Percentiles rank a stretch among this genome's conserved stretches.
Conservation (phyloP, 1,140 invertebrate species). For the Brachionus angularis region DNA sequence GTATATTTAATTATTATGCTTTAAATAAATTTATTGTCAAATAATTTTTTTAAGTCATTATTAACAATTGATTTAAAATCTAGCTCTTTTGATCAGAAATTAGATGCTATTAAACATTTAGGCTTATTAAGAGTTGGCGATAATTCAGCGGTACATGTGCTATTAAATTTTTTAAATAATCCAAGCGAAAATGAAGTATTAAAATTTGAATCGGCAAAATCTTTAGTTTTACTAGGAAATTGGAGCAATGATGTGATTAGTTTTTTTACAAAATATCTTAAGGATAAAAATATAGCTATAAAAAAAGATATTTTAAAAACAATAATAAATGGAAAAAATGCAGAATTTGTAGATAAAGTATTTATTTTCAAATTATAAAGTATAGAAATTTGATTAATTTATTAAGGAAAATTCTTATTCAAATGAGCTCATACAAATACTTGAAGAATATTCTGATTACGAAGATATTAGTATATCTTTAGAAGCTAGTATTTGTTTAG, state of each 20-base stretch:
- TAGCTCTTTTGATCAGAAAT: too few relatives aligned
- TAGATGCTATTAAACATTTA: conserved; percentile 51
- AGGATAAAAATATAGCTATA: too few relatives aligned
- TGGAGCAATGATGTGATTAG: background rate
- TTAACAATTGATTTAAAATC: too few relatives aligned
- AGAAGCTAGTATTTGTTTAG: conserved; percentile 15
- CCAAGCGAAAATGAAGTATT: conserved; percentile 50
- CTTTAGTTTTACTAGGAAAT: conserved; percentile 52
- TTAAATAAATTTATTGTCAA: too few relatives aligned
- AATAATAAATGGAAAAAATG: background rate
- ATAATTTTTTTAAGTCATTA: too few relatives aligned
- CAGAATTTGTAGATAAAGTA: background rate
- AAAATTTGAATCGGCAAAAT: conserved; percentile 54
- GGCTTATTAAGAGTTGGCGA: background rate
- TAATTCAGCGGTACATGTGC: background rate
- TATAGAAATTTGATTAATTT: too few relatives aligned
- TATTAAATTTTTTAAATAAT: conserved; percentile 46
- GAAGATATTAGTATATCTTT: background rate
- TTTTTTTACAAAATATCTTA: too few relatives aligned
- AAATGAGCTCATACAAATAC: background rate
- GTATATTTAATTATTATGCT: conserved; percentile 46
- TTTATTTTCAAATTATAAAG: background rate
- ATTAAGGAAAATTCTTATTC: background rate
- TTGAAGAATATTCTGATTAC: background rate
- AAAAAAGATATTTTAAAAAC: conserved; percentile 3